Evolutionary conservation across 2,113 vertebrate species (phyloP), one percentile per base, ranked within the genome.

Genomic region (Halcyon malimbica): DNA sequence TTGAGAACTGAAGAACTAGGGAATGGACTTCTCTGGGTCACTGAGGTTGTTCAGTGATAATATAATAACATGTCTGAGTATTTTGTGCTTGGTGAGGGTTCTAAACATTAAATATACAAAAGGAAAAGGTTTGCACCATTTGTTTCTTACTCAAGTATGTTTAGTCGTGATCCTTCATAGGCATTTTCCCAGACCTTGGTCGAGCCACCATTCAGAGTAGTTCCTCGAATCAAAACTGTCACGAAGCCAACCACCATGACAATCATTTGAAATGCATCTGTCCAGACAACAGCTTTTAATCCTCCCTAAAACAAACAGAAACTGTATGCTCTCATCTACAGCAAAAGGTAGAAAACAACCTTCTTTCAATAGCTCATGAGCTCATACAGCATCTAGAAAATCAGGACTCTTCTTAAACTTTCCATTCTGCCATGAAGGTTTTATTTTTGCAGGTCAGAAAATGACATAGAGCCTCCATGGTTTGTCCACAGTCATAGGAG

Each of bases 281-380:
- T 98, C 99, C 98, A 99, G 89, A 99, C 99, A 69, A 98, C 98
- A 50, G 99, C 98, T 96, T 99, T 99, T 93, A 99, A 88, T 87
- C 99, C 98, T 91, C 98, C 98, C 98, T 98, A 85, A 63, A 96
- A 97, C 23, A 69, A 62, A 96, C 37, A 97, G 41, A 97, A 96
- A 60, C 37, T 20, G 2, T 28, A 12, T 33, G 31, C 4, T 37
- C 10, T 25, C 53, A 24, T 59, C 48, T 46, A 70, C 26, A 62
- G 15, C 28, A 63, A 56, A 78, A 70, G 4, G 17, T 19, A 68
- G 59, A 67, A 59, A 31, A 17, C 13, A 4, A 16, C 16, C 19
- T 75, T 33, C 23, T 48, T 80, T 81, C 13, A 39, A 29, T 29
- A 81, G 4, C 11, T 56, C 3, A 1, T 6, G 11, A 59, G 16